Conservation (phyloP, 2,113 vertebrate genomes). For the Fregata magnificens region DNA sequence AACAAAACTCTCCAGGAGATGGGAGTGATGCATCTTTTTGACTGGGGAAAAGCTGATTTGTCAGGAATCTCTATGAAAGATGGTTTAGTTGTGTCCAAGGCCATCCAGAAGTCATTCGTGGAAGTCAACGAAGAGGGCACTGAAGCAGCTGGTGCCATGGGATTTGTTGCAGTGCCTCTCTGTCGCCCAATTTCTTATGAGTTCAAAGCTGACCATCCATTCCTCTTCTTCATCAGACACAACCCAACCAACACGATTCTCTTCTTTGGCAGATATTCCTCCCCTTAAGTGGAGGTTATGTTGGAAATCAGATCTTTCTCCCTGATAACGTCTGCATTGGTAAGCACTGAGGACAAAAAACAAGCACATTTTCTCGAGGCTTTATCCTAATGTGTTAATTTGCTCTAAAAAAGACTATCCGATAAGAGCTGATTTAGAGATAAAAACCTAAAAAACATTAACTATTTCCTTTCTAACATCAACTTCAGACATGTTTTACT, state of each 20-base stretch:
- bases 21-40: constrained; percentile 66
- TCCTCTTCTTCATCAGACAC: constrained; percentile 71
- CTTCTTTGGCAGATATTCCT: constrained; percentile 68
- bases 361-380: neutral
- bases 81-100: constrained; percentile 64
- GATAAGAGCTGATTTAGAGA: neutral
- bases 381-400: neutral
- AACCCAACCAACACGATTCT: constrained; percentile 54
- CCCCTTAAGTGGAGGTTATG: constrained; percentile 35
- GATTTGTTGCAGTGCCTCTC: constrained; percentile 5
- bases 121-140: constrained; percentile 74
- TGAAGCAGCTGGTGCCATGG: constrained; percentile 23
- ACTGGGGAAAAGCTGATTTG: constrained; percentile 70
- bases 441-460: neutral
- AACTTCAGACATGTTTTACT: neutral
- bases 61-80: constrained; percentile 67
- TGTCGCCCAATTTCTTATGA: neutral
- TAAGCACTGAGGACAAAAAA: neutral
- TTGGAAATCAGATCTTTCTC: neutral
- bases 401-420: neutral
- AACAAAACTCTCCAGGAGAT: constrained; percentile 46
- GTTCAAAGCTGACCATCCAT: constrained; percentile 71
- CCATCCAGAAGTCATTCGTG: constrained; percentile 66
- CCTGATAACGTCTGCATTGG: neutral
- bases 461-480: neutral